Evolutionary conservation across 2,797 vertebrate genomes (phyloP).

Genomic region (Luscinia luscinia): DNA sequence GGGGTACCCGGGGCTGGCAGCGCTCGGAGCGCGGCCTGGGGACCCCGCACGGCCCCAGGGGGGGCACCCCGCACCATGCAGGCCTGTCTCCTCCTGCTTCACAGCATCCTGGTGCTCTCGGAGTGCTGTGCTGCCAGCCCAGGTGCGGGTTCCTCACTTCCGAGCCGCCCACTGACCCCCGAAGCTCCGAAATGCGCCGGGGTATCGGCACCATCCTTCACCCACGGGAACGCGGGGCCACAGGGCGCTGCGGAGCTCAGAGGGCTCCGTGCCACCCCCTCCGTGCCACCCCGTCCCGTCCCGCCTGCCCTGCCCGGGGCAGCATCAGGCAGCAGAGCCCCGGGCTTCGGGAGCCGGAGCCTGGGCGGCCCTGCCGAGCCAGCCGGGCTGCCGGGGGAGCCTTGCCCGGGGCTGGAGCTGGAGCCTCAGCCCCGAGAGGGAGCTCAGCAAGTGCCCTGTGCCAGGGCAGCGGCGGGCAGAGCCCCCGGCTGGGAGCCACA

Average conservation of each 20-base stretch:
- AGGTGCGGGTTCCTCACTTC: accelerated
- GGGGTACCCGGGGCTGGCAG: accelerated
- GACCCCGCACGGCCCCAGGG: background rate
- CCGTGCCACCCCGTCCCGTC: background rate
- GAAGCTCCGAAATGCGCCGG: accelerated
- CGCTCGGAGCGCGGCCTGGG: accelerated
- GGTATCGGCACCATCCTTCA: accelerated
- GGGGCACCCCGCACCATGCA: accelerated
- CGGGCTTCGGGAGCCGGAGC: background rate
- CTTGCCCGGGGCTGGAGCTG: background rate
- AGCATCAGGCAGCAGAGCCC: background rate
- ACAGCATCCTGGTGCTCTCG: background rate
- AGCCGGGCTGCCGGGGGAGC: background rate
- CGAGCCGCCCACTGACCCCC: background rate
- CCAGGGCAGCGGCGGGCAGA: background rate
- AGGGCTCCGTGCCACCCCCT: background rate
- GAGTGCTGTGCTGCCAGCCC: background rate
- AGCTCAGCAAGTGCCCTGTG: background rate
- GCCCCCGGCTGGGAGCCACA: background rate
- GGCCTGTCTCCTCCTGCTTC: background rate
- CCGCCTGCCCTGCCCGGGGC: background rate
- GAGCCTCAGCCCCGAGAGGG: background rate
- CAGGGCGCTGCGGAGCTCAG: background rate
- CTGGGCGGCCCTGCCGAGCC: slow-evolving; percentile 1
- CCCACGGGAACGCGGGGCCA: accelerated